phyloP scores from a whole-genome alignment of 2,113 vertebrate species.

The Pionites leucogaster region DNA sequence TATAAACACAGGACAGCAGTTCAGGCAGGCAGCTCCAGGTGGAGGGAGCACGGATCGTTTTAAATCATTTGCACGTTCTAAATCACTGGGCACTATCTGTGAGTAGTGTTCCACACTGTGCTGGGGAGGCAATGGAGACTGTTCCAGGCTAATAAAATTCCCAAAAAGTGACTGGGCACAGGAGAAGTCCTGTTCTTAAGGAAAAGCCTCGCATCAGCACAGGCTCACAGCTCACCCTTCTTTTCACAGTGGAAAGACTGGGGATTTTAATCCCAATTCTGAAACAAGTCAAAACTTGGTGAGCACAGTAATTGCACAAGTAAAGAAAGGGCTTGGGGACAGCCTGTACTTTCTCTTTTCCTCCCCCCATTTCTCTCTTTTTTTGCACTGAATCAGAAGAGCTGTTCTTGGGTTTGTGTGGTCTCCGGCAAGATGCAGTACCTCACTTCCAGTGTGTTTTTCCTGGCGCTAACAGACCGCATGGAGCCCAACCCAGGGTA shows the following conservation, averaged over 20 bases:
- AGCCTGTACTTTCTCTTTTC: neutral
- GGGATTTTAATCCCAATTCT: conserved; percentile 9
- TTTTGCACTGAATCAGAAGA: neutral
- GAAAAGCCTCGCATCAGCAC: neutral
- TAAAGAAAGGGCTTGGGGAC: neutral
- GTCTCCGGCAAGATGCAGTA: neutral
- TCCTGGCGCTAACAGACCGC: neutral
- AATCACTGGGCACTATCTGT: neutral
- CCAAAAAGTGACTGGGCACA: neutral
- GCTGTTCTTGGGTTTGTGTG: neutral
- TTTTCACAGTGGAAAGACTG: neutral
- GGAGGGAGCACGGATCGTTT: neutral
- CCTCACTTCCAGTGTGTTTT: neutral
- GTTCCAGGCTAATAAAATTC: conserved; percentile 31
- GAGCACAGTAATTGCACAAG: neutral
- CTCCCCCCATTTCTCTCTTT: rapidly evolving
- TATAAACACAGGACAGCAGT: neutral
- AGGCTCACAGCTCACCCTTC: neutral
- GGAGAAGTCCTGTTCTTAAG: conserved; percentile 23
- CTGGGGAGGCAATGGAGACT: neutral
- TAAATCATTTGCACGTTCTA: neutral
- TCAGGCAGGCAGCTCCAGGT: neutral
- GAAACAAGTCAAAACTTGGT: conserved; percentile 16
- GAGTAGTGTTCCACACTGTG: neutral
- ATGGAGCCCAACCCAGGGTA: neutral